Percentiles rank a stretch among this genome's conserved stretches.
Conservation (phyloP, 2,113 vertebrate species). For the Herpetotheres cachinnans region DNA sequence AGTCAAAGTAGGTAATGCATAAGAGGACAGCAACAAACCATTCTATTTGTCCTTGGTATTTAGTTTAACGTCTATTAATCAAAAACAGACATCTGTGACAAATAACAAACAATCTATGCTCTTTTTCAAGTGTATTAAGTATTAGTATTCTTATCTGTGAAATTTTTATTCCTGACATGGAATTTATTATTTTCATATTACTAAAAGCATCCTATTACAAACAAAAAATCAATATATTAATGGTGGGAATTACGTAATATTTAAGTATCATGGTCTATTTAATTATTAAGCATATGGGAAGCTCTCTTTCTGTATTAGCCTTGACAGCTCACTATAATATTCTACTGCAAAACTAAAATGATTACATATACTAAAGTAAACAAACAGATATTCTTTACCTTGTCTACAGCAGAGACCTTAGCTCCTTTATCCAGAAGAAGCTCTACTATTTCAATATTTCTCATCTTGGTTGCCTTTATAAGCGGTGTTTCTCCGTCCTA, state of each 20-base stretch:
- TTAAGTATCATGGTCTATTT: not conserved
- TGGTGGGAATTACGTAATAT: not conserved
- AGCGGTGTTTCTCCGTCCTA: slow-evolving; percentile 95
- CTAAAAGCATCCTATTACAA: not conserved
- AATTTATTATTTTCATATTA: not conserved
- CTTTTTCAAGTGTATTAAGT: not conserved
- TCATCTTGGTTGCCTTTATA: slow-evolving; percentile 99
- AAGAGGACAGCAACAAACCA: not conserved
- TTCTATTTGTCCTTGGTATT: not conserved
- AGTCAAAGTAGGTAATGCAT: not conserved
- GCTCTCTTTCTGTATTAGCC: not conserved
- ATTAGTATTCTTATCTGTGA: not conserved
- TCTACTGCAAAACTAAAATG: not conserved
- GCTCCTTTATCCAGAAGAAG: slow-evolving; percentile 95
- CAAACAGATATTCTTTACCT: slow-evolving; percentile 74
- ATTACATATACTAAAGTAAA: not conserved
- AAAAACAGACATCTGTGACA: not conserved
- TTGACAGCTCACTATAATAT: not conserved
- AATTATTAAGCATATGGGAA: not conserved
- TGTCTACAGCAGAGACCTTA: slow-evolving; percentile 93
- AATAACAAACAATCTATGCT: not conserved
- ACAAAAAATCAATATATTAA: not conserved
- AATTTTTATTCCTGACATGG: not conserved
- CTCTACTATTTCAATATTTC: slow-evolving; percentile 96
- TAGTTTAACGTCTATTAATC: not conserved